These are phyloP conservation scores for Tetragonisca angustula DNA, from an alignment of 2,888 invertebrate species.

Conservation along the genomic window DNA sequence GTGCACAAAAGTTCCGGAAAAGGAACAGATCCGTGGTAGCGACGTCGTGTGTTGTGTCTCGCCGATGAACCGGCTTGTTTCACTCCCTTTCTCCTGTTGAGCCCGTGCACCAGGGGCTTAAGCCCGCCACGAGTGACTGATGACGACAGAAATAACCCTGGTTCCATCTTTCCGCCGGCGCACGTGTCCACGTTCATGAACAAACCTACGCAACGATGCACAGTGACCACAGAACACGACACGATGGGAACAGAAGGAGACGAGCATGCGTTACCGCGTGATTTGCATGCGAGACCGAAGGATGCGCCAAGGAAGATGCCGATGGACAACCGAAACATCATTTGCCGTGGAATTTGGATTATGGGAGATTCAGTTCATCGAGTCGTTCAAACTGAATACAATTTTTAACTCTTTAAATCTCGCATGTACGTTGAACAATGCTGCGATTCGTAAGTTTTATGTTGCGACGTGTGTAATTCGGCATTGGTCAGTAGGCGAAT, in stretches of 20 bases:
- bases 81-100: constrained; percentile 29
- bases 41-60: constrained; percentile 64
- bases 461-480: too few relatives aligned
- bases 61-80: constrained; percentile 37
- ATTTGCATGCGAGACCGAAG: constrained; percentile 35
- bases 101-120: constrained; percentile 49
- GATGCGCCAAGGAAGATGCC: neutral
- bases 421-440: too few relatives aligned
- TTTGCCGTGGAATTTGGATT: neutral
- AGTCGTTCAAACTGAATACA: neutral
- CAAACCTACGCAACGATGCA: constrained; percentile 67
- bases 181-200: constrained; percentile 74
- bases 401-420: neutral
- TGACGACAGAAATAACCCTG: constrained; percentile 81
- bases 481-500: too few relatives aligned
- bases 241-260: constrained; percentile 31
- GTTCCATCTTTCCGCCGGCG: constrained; percentile 70
- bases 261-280: constrained; percentile 20
- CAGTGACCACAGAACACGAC: constrained; percentile 10
- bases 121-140: constrained; percentile 79
- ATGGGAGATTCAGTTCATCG: neutral
- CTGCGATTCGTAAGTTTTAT: too few relatives aligned
- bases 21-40: constrained; percentile 52
- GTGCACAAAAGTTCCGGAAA: constrained; percentile 47
- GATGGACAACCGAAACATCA: neutral